Evolutionary conservation across 2,113 vertebrate genomes (phyloP).

Genomic region (Xyrauchen texanus): DNA sequence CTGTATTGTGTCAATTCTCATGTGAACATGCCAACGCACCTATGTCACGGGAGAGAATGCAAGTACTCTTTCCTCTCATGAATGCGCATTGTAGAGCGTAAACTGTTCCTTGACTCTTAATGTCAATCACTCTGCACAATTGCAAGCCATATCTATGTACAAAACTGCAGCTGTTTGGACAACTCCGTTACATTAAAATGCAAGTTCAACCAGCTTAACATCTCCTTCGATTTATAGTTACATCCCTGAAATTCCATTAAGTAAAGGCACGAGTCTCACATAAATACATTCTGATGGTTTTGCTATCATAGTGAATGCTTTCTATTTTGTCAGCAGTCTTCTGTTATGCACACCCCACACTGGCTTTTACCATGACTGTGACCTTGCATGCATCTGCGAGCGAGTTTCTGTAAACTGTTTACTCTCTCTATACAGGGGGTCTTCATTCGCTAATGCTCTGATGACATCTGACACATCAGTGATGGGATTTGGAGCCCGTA

Average conservation of each 20-base stretch:
- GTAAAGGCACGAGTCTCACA: conserved; percentile 6
- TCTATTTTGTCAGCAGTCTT: conserved; percentile 50
- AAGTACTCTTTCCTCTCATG: no score
- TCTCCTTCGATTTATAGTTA: conserved; percentile 18
- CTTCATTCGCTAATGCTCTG: conserved; percentile 48
- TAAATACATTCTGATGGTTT: neutral
- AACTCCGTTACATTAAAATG: neutral
- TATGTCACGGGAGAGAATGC: no score
- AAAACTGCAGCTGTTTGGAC: neutral
- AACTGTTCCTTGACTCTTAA: no score
- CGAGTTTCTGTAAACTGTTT: conserved; percentile 50
- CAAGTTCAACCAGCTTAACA: conserved; percentile 1
- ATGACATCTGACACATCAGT: conserved; percentile 59
- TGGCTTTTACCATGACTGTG: conserved; percentile 40
- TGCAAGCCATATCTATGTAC: neutral
- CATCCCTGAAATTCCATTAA: neutral
- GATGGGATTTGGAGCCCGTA: conserved; percentile 56
- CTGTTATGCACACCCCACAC: conserved; percentile 31
- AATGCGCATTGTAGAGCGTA: no score
- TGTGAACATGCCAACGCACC: no score
- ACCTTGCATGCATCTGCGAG: conserved; percentile 47
- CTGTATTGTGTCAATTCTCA: no score
- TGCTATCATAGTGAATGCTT: conserved; percentile 38
- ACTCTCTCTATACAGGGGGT: conserved; percentile 49
- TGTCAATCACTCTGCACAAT: neutral